A percentile compares a stretch with the other conserved stretches of the same genome.
phyloP scores from a whole-genome alignment of 1,140 invertebrate species.

The Brachionus plicatilis region DNA sequence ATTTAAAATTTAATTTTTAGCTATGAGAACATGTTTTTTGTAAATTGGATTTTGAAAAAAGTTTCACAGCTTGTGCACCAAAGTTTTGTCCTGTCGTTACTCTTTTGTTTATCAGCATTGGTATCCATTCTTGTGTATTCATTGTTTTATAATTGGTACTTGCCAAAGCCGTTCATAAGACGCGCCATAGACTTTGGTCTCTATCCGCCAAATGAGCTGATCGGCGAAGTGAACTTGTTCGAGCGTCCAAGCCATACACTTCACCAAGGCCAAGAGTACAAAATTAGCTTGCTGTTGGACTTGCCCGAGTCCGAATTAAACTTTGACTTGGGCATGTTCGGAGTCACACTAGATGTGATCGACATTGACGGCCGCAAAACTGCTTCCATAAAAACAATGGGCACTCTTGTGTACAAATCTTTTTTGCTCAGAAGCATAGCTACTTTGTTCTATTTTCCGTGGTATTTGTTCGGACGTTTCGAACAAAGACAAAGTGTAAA shows the following conservation, averaged over 20 bases:
- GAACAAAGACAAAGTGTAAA: slow-evolving; percentile 14
- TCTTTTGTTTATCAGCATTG: not conserved
- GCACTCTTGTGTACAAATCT: slow-evolving; percentile 35
- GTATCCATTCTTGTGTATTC: not conserved
- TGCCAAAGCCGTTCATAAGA: not conserved
- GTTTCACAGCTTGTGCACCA: not conserved
- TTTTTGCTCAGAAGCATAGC: slow-evolving; percentile 17
- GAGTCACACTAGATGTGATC: not conserved
- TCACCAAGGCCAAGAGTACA: slow-evolving; percentile 37
- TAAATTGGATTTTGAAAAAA: slow-evolving; percentile 28
- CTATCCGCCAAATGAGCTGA: not conserved
- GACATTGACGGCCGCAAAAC: slow-evolving; percentile 29
- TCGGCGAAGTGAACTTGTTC: slow-evolving; percentile 10
- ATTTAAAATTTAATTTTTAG: not conserved
- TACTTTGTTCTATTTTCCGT: slow-evolving; percentile 19
- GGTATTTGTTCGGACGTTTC: slow-evolving; percentile 26
- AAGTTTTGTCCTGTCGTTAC: not conserved
- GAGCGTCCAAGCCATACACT: not conserved
- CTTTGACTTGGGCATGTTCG: slow-evolving; percentile 39
- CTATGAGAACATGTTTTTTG: not conserved
- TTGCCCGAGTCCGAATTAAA: slow-evolving; percentile 30
- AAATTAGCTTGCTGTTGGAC: not conserved
- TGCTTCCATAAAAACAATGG: slow-evolving; percentile 17
- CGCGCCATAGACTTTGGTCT: slow-evolving; percentile 5
- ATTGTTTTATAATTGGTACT: slow-evolving; percentile 31